Evolutionary conservation across 1,140 invertebrate genomes (phyloP).

Genomic region (Danaus plexippus): DNA sequence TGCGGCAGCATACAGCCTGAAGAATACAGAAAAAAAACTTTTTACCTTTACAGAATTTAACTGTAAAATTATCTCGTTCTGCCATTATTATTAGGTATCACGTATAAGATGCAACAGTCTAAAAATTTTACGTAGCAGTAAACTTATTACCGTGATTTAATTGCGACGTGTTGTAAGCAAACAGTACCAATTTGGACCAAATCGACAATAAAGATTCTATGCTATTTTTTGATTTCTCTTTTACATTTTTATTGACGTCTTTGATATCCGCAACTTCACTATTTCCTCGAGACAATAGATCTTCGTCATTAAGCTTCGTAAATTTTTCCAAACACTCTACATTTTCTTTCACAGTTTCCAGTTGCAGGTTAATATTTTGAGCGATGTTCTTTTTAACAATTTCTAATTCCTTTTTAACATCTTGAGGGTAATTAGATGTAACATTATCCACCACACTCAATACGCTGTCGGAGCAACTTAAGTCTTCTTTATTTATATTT

Average conservation of each 20-base stretch:
- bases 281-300: slow-evolving; percentile 5
- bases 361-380: slow-evolving; percentile 39
- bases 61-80: too few relatives aligned
- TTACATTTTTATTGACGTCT: slow-evolving; percentile 5
- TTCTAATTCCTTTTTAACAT: slow-evolving; percentile 30
- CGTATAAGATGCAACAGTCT: slow-evolving; percentile 1
- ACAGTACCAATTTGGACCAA: slow-evolving; percentile 51
- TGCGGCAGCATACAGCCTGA: too few relatives aligned
- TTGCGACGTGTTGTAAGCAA: slow-evolving; percentile 49
- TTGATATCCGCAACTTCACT: slow-evolving; percentile 3
- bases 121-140: background rate
- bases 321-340: slow-evolving; percentile 38
- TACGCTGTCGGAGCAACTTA: slow-evolving; percentile 24
- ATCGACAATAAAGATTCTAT: slow-evolving; percentile 19
- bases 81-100: background rate
- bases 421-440: slow-evolving; percentile 18
- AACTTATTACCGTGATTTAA: slow-evolving; percentile 43
- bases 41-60: too few relatives aligned
- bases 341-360: slow-evolving; percentile 41
- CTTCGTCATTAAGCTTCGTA: slow-evolving; percentile 23
- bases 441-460: slow-evolving; percentile 32
- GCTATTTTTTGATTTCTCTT: background rate
- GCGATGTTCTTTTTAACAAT: slow-evolving; percentile 30
- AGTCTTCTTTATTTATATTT: slow-evolving; percentile 26
- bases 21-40: too few relatives aligned